Evolutionary conservation across 2,888 invertebrate species (phyloP).

Genomic region (Phortica magna): DNA sequence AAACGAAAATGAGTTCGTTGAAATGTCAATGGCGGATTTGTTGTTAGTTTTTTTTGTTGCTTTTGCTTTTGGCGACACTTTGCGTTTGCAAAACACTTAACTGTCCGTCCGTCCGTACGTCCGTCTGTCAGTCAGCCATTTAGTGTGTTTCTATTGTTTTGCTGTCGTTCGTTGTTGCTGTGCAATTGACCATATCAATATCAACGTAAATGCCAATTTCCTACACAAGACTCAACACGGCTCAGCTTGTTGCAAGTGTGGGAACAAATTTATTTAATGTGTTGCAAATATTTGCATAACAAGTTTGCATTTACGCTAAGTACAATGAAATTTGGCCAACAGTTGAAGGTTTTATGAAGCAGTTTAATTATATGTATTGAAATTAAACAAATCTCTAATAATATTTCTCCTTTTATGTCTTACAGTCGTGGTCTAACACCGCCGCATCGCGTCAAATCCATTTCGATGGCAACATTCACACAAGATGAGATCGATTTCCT

Average conservation of each 20-base stretch:
- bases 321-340: neutral
- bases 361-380: no score
- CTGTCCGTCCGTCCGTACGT: constrained; percentile 42
- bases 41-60: neutral
- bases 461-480: constrained; percentile 98
- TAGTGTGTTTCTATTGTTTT: constrained; percentile 38
- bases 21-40: neutral
- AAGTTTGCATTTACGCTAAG: neutral
- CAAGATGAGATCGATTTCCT: constrained; percentile 96
- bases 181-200: constrained; percentile 24
- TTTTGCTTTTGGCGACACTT: neutral
- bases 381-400: neutral
- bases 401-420: neutral
- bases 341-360: no score
- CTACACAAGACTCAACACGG: neutral
- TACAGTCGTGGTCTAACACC: constrained; percentile 97
- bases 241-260: neutral
- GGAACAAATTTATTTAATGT: neutral
- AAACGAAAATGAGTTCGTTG: neutral
- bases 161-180: neutral
- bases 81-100: neutral
- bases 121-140: constrained; percentile 12
- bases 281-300: constrained; percentile 8
- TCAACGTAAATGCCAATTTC: constrained; percentile 16
- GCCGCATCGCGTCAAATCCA: constrained; percentile 98